These are phyloP conservation scores for Rhopalosiphum maidis DNA, from an alignment of 1,140 invertebrate species.

Conservation along the genomic window DNA sequence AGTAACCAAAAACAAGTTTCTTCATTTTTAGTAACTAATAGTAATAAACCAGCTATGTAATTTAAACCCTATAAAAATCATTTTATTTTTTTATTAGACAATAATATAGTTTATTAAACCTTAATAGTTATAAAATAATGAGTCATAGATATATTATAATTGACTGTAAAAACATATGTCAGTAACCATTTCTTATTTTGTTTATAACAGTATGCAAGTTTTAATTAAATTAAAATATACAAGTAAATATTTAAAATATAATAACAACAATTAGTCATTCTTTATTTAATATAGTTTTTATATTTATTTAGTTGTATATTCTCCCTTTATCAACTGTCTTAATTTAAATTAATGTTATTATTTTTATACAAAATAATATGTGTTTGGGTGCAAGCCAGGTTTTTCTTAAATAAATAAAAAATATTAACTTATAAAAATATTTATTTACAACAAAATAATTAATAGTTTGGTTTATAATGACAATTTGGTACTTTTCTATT, in stretches of 20 bases:
- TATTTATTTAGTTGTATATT: background rate
- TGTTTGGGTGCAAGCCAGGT: background rate
- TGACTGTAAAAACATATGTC: background rate
- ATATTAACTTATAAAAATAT: background rate
- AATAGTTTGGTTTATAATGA: background rate
- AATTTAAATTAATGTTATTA: background rate
- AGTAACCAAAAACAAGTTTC: constrained; percentile 91
- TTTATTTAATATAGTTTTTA: background rate
- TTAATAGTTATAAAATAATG: background rate
- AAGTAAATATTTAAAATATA: background rate
- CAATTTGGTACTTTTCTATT: background rate
- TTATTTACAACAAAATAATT: background rate
- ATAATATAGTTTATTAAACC: background rate
- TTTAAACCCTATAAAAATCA: constrained; percentile 75
- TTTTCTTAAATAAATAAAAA: background rate
- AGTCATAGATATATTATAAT: background rate
- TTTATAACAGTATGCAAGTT: background rate
- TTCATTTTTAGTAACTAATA: constrained; percentile 86
- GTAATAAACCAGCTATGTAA: constrained; percentile 86
- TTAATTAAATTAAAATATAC: background rate
- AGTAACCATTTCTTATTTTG: background rate
- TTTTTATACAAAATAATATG: background rate
- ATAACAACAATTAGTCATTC: background rate
- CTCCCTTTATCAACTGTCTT: background rate
- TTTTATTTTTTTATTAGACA: background rate